A percentile compares a stretch with the other conserved stretches of the same genome.
phyloP scores from a whole-genome alignment of 2,888 invertebrate genomes.

The Ferrisia virgata region DNA sequence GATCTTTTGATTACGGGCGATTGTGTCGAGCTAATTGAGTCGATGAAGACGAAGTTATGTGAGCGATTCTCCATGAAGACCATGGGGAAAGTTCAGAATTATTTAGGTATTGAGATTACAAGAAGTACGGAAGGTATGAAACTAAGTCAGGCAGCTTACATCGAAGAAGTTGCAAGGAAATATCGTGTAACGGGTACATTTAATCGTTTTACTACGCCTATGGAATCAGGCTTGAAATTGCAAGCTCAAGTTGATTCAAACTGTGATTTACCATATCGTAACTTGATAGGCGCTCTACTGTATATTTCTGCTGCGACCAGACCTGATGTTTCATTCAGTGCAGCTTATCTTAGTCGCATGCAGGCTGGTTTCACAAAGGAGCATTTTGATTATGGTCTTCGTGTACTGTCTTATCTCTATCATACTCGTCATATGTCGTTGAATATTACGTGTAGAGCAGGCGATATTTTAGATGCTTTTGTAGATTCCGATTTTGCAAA shows the following conservation, averaged over 20 bases:
- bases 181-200: background rate
- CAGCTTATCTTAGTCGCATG: background rate
- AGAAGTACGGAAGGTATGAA: background rate
- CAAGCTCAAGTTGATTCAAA: too few relatives aligned
- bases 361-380: conserved; percentile 36
- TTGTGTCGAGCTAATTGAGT: background rate
- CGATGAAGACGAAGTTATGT: background rate
- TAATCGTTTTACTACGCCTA: background rate
- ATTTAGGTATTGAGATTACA: background rate
- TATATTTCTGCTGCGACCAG: background rate
- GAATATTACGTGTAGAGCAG: too few relatives aligned
- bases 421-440: too few relatives aligned
- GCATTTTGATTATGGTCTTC: conserved; percentile 24
- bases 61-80: background rate
- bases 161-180: background rate
- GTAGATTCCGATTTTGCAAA: too few relatives aligned
- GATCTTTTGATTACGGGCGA: background rate
- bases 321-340: background rate
- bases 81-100: background rate
- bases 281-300: background rate
- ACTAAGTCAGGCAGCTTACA: too few relatives aligned
- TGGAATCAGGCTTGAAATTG: background rate
- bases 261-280: background rate
- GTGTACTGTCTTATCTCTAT: conserved; percentile 1
- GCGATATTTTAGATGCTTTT: too few relatives aligned